phyloP scores from a whole-genome alignment of 1,140 invertebrate species.

The Calephelis nemesis region DNA sequence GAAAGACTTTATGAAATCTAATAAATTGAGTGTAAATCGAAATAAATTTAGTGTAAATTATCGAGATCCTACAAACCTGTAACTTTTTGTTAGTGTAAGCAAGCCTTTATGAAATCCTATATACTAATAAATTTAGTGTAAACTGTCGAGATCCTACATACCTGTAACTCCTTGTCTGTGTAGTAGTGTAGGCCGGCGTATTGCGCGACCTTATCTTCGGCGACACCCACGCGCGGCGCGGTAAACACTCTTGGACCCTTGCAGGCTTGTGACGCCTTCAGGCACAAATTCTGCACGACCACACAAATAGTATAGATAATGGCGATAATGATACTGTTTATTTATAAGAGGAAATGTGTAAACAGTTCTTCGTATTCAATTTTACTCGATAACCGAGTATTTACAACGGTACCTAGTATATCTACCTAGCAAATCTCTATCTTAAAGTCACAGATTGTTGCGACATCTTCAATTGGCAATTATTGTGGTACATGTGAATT shows the following conservation, averaged over 20 bases:
- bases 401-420: conserved; percentile 14
- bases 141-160: conserved; percentile 41
- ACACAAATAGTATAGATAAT: conserved; percentile 46
- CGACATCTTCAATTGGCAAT: not conserved
- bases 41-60: conserved; percentile 15
- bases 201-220: conserved; percentile 93
- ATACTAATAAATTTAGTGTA: not conserved
- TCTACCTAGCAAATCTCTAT: too few relatives aligned
- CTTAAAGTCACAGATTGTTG: too few relatives aligned
- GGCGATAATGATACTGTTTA: conserved; percentile 36
- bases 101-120: too few relatives aligned
- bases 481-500: not conserved
- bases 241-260: conserved; percentile 88
- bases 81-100: too few relatives aligned
- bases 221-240: conserved; percentile 90
- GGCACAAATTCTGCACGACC: conserved; percentile 87
- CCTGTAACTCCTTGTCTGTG: conserved; percentile 94
- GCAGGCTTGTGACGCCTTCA: conserved; percentile 92
- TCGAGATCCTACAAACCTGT: conserved; percentile 6
- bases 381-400: conserved; percentile 20
- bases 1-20: not conserved
- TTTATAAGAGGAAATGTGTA: conserved; percentile 33
- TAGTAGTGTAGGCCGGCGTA: conserved; percentile 95
- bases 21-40: not conserved
- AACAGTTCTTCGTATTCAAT: conserved; percentile 26